Evolutionary conservation across 2,888 invertebrate genomes (phyloP).

Genomic region (Scaptomyza polygonia): DNA sequence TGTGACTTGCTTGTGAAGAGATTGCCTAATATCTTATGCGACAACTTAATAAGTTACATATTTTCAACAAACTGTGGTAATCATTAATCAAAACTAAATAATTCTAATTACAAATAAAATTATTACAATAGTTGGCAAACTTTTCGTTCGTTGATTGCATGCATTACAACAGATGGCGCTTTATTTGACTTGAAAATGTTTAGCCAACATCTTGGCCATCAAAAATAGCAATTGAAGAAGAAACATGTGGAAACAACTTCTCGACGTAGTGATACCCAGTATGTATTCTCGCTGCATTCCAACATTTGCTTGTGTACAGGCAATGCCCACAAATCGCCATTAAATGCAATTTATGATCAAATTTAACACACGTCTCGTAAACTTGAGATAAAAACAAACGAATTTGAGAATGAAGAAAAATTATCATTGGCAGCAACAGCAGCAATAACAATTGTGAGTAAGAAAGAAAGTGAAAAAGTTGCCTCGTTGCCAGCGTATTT

Average conservation of each 20-base stretch:
- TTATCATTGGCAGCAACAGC: slow-evolving; percentile 49
- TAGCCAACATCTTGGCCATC: too few relatives aligned
- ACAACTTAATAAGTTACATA: too few relatives aligned
- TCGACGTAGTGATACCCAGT: neutral
- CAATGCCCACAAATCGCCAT: slow-evolving; percentile 3
- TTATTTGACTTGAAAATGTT: neutral
- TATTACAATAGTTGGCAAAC: too few relatives aligned
- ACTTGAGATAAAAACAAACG: slow-evolving; percentile 31
- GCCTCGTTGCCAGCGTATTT: slow-evolving; percentile 70
- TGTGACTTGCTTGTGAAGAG: neutral
- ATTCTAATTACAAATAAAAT: too few relatives aligned
- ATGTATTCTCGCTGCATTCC: neutral
- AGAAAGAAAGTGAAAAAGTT: slow-evolving; percentile 37
- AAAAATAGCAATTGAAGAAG: too few relatives aligned
- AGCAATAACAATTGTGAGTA: slow-evolving; percentile 21
- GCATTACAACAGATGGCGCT: slow-evolving; percentile 27
- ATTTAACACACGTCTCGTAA: slow-evolving; percentile 32
- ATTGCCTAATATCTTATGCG: neutral
- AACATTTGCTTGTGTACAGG: neutral
- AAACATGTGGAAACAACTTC: neutral
- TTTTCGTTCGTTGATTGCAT: neutral
- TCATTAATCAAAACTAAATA: too few relatives aligned
- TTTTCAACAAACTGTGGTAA: too few relatives aligned
- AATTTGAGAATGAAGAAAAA: slow-evolving; percentile 52
- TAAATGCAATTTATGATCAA: slow-evolving; percentile 51